Evolutionary conservation across 2,113 vertebrate species (phyloP), one percentile per base, ranked within the genome.

Genomic region (Heterochromis multidens): DNA sequence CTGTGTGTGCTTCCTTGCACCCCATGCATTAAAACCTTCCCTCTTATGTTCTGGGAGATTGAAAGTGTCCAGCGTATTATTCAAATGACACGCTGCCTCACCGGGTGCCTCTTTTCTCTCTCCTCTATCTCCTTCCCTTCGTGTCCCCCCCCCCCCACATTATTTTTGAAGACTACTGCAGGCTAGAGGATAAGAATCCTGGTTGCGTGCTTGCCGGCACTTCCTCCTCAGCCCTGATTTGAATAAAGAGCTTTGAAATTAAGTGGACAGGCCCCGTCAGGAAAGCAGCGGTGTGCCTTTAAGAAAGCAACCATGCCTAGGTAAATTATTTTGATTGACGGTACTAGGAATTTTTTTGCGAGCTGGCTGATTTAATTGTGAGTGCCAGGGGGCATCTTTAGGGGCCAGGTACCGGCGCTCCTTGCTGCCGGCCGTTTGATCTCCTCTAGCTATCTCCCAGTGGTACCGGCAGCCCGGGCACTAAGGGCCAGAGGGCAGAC

Each of bases 321-420:
- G 95, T 96, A 97, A 98, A 97, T 97, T 83, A 97, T 97, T 96
- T 95, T 97, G 97, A 99, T 97, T 98, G 98, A 98, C 97, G 97
- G 95, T 95, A 94, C 95, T 95, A 96, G 96, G 96, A 96, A 94
- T 96, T 90, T 94, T 92, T 89, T 82, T 82, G 67, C 12, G 54
- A 94, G 95, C 87, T 92, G 94, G 95, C 96, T 95, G 97, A 97
- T 97, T 98, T 97, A 97, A 97, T 97, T 97, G 97, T 91, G 94
- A 96, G 93, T 96, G 97, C 97, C 97, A 97, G 96, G 96, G 97
- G 97, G 97, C 97, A 96, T 97, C 97, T 97, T 97, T 95, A 93
- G 96, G 96, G 97, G 97, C 97, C 97, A 97, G 97, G 96, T 96
- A 96, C 95, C 94, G 83, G 93, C 94, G 94, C 93, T 82, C 95